Evolutionary conservation across 2,888 invertebrate species (phyloP).

Genomic region (Xylota sylvarum): DNA sequence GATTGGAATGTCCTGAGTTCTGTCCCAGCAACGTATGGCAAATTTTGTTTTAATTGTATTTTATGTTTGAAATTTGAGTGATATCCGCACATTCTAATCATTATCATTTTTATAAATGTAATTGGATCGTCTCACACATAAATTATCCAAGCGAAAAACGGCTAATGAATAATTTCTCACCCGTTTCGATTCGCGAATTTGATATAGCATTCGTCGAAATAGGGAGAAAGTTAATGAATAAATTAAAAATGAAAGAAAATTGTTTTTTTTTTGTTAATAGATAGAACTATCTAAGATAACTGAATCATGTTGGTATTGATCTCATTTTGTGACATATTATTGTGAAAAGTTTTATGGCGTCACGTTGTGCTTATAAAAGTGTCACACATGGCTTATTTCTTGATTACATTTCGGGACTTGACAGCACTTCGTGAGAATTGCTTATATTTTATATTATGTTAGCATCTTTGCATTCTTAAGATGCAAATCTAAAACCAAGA

Average conservation of each 20-base stretch:
- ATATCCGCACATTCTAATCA: background rate
- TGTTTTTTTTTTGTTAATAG: background rate
- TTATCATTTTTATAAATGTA: constrained; percentile 28
- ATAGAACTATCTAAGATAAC: background rate
- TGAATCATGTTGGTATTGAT: background rate
- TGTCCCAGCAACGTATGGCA: no score
- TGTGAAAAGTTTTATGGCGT: no score
- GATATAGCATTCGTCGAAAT: background rate
- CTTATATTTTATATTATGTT: no score
- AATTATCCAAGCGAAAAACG: constrained; percentile 27
- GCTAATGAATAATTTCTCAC: constrained; percentile 25
- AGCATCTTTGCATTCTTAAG: no score
- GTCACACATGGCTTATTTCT: no score
- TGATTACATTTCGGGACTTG: no score
- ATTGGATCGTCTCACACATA: constrained; percentile 21
- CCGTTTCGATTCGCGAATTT: constrained; percentile 12
- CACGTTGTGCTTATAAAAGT: no score
- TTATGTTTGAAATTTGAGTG: background rate
- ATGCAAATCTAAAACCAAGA: no score
- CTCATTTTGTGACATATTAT: background rate
- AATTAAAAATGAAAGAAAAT: background rate
- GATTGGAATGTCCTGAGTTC: no score
- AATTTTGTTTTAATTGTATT: no score
- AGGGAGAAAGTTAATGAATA: constrained; percentile 27
- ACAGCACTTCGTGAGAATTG: no score